Base-by-base conservation (phyloP, 2,888 invertebrate genomes). In the Myathropa florea region DNA sequence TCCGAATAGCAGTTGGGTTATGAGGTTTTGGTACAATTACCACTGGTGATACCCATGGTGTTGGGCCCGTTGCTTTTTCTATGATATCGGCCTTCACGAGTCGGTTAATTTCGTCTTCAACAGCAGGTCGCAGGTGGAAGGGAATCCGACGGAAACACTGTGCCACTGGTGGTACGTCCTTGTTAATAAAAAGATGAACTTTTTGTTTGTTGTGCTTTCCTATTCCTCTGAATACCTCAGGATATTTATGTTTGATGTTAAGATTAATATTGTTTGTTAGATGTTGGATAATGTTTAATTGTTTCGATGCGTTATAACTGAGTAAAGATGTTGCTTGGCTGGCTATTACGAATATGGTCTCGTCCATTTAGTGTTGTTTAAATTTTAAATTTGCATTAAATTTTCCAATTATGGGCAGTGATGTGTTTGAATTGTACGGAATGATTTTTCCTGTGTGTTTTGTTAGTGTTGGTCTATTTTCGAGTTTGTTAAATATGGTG, bases 51-150 rank as follows among this genome's bases (percentile, higher is more conserved):
- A 65, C 9, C 65, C 65, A 65, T 12, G 65, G 64, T 64, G 64
- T 39, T 61, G 39, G 61, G 36, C 33, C 73, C 24, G 33, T 63
- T 53, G 64, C 63, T 24, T 64, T 63, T 24, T 63, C 73, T 14
- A 55, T 73, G n/a, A n/a, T n/a, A 46, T 63, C 63, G 28, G 63
- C 72, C 18, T 63, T 73, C 1, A 63, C 14, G 9, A 73, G 14
- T 10, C 63, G 73, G 24, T 63, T 73, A 14, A 73, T 61, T 28
- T 73, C 73, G 36, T 64, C 73, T 73, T 73, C 33, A 55, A 73
- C 63, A 18, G 61, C 23, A 33, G 46, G 53, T 55, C 55, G 30
- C 7, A 64, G 30, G 53, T 73, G 73, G 12, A 73, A 63, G 4
- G 73, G 63, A 36, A 63, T 73, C 9, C 55, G 28, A 36, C 73